Evolutionary conservation across 2,888 invertebrate species (phyloP), one percentile per base, ranked within the genome.

Genomic region (Drosophila kambysellisi): DNA sequence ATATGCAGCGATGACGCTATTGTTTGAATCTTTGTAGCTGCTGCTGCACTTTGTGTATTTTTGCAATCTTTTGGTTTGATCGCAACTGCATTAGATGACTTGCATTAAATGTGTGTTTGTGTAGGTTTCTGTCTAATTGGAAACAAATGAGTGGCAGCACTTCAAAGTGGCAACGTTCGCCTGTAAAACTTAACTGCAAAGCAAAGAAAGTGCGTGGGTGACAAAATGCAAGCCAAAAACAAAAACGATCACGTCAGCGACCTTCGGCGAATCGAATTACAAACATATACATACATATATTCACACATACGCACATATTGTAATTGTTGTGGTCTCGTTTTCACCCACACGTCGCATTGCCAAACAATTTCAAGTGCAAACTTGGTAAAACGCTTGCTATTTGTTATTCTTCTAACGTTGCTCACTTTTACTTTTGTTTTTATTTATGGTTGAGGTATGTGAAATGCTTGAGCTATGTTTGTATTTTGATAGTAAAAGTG

Each of bases 1-100:
- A 87, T 87, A 73, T 90, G 84, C 91, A 87, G 80, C 52, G 73
- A 80, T 82, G 85, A 87, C 81, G 89, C 85, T 84, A 86, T 89
- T 89, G 88, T 89, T 81, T 78, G 60, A 39, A 66, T 71, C 37
- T 46, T 20, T 25, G 17, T 41, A 20, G 30, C 12, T 41, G 58
- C 48, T 60, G 60, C 37, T 46, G 69, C 52, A 71, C 59, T 80
- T 81, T 77, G 25, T 66, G 69, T 75, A 75, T 81, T 77, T 56
- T 56, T 39, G 46, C 46, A 46, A 46, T 43, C 17, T 41, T 57
- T 58, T 57, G 33, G 33, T 30, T 35, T 51, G 59, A 57, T 33
- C 25, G 25, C 64, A 63, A 35, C 51, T 20, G 32, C 29, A 48
- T 30, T 35, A 60, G 29, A 54, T 77, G 81, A 77, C 77, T 58